Base-by-base conservation (phyloP, 2,113 vertebrate genomes). In the Dicaeum eximium region DNA sequence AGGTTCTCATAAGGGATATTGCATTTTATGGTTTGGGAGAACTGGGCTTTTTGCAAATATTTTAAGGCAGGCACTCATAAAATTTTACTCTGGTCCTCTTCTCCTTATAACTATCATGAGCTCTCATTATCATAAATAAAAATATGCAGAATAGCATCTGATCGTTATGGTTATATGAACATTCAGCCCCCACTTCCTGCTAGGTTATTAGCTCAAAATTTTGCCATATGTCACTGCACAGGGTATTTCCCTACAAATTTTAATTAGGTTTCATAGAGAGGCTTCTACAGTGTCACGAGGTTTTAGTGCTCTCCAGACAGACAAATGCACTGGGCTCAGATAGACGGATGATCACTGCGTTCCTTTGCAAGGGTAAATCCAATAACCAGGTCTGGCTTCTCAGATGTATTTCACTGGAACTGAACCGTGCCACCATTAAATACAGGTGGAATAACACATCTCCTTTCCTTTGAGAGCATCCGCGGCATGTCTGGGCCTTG, bases 161-260 rank as follows among this genome's bases (percentile, higher is more conserved):
- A 96, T 94, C 85, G 25, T 94, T 97, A 90, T 44, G 93, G 93
- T 90, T 92, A 79, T 74, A 72, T 84, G 96, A 95, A 90, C 90
- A 86, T 65, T 67, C 82, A 94, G 72, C 90, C 92, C 73, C 74
- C n/a, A 45, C 83, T 74, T 96, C 82, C 90, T 96, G 72, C 72
- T 92, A 60, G 72, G 69, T 73, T 92, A 81, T 94, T 94, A 97
- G 90, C 82, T 96, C 83, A 84, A 92, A 95, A 90, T 93, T 94
- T 72, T 95, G 82, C 95, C 88, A 84, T 95, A 93, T 95, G 96
- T 95, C 95, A 93, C 56, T 45, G 82, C 69, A 48, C 71, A 86
- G 65, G 92, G 93, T 97, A 92, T 96, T 97, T 94, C 80, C 93
- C 93, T 95, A 92, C 85, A 91, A 96, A 92, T 96, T 96, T 95